Base-by-base conservation (phyloP, 2,888 invertebrate species). In the Ornithoptera priamus region DNA sequence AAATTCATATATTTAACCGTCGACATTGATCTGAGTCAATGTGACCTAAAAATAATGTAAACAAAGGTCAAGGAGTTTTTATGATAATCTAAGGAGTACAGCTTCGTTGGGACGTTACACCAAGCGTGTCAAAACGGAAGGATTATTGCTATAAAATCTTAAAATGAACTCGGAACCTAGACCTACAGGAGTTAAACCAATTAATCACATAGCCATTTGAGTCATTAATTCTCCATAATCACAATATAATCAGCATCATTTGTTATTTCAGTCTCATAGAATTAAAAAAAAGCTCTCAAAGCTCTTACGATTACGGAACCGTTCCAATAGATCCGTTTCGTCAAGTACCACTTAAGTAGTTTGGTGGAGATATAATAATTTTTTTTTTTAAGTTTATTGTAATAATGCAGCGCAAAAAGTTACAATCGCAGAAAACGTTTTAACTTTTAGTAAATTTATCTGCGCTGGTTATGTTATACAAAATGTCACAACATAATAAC, bases 321-420 rank as follows among this genome's bases (percentile, higher is more conserved):
- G 39, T 56, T 17, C 20, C 36, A 22, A 17, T 4, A 57, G 36
- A 42, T 65, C 42, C 46, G 59, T 46, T 30, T 46, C 65, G 42
- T 59, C n/a, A 59, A 59, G 42, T 46, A 59, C 42, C 8, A 53
- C n/a, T 53, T 36, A 59, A 60, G 20, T 61, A 61, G 50, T 66
- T 36, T n/a, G 18, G 53, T 53, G 53, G n/a, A 18, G 53, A 53
- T 5, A 53, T 18, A 53, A 53, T n/a, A 2, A 53, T 53, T 53
- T n/a, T n/a, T 53, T 53, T 53, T n/a, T n/a, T 53, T 18, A 7
- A 0, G 6, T 53, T 2, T 53, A 53, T 53, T 50, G 1, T 50
- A 50, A 17, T 50, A 53, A n/a, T 18, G n/a, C n/a, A 53, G 15
- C 18, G n/a, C n/a, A 53, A 18, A 53, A n/a, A 53, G 8, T n/a